Percentiles rank a stretch among this genome's conserved stretches.
phyloP scores from a whole-genome alignment of 2,797 vertebrate genomes.

The Hippocampus kuda region DNA sequence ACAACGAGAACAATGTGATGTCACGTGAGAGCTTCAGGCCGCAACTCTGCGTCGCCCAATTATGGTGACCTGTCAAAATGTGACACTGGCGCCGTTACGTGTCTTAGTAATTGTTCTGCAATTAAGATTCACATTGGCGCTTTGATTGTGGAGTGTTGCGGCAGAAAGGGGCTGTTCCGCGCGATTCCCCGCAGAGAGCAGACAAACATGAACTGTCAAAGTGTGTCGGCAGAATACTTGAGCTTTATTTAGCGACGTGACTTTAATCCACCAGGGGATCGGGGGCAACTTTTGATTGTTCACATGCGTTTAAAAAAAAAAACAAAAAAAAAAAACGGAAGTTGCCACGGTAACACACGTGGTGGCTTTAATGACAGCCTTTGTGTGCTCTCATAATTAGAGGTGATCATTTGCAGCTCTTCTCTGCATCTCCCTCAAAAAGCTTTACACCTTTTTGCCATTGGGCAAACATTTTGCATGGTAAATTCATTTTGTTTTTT shows the following conservation, averaged over 20 bases:
- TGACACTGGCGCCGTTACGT: constrained; percentile 16
- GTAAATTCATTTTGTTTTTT: constrained; percentile 29
- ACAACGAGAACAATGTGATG: constrained; percentile 3
- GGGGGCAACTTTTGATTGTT: constrained; percentile 55
- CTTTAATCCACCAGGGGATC: constrained; percentile 59
- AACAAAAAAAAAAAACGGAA: constrained; percentile 53
- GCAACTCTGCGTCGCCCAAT: constrained; percentile 21
- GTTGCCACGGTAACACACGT: constrained; percentile 69
- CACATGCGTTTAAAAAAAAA: constrained; percentile 48
- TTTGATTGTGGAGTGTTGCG: constrained; percentile 44
- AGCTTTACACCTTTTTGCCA: not conserved
- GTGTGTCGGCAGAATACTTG: constrained; percentile 50
- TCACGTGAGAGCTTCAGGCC: constrained; percentile 4
- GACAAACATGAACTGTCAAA: constrained; percentile 45
- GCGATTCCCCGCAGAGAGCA: constrained; percentile 49
- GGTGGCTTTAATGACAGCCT: constrained; percentile 63
- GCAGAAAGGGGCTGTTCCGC: constrained; percentile 51
- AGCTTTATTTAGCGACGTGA: constrained; percentile 65
- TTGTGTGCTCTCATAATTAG: constrained; percentile 46
- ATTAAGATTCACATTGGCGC: constrained; percentile 31
- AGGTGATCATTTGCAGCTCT: constrained; percentile 56
- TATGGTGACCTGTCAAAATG: constrained; percentile 36
- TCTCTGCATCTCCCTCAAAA: constrained; percentile 19
- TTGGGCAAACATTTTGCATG: constrained; percentile 4
- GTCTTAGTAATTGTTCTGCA: constrained; percentile 35